Base-by-base conservation (phyloP, 2,113 vertebrate species). In the Callocephalon fimbriatum region DNA sequence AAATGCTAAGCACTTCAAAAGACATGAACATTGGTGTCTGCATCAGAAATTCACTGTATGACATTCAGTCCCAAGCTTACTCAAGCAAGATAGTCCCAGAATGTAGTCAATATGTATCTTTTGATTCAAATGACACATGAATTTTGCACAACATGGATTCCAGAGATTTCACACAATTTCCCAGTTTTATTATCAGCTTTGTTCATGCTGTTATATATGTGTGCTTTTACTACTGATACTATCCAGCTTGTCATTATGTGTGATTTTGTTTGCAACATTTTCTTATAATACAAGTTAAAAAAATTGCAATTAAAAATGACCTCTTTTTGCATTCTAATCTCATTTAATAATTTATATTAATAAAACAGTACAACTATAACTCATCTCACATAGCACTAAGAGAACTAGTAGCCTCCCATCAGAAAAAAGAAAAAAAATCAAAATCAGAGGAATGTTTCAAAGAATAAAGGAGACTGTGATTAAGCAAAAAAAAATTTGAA, bases 71-170 rank as follows among this genome's bases (percentile, higher is more conserved):
- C 78, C 70, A 15, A 54, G 54, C 15, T 75, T 6, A 31, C 23
- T 42, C 68, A 42, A 29, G 48, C 1, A 42, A 86, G 37, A 23
- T 4, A 12, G 51, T 16, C 58, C 56, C 25, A 48, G 18, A 45
- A n/a, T 0, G 0, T 6, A 62, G 31, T 7, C 66, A 44, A 0
- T 44, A 44, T 2, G 21, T 42, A 23, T 26, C 27, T 79, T 58
- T 50, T 23, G 18, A 37, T 83, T 82, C 61, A 81, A 59, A 67
- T 4, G 6, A 38, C 67, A 48, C 9, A 6, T 4, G 31, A 86
- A 83, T 91, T 88, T 68, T n/a, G 53, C 40, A 72, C 35, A 44
- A 51, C 4, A 1, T 15, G 53, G 78, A 58, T 65, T 62, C n/a
- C 37, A 74, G 12, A 3, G 25, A 59, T 54, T 85, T 66, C 40